Conservation (phyloP, 2,888 invertebrate species). For the Cyclophora punctaria region DNA sequence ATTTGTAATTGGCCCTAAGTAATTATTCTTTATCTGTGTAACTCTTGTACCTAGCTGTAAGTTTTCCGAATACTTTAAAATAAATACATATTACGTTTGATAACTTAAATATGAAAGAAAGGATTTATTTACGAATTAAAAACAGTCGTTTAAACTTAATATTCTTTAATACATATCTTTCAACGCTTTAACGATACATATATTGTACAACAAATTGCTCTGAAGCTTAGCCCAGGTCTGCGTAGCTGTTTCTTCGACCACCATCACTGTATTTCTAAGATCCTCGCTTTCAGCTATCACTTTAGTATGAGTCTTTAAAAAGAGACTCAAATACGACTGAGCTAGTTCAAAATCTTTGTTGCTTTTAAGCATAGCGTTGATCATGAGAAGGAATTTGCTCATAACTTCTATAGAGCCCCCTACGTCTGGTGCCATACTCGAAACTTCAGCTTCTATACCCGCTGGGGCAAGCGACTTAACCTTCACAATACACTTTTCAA, state of each 20-base stretch:
- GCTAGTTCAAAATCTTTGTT: conserved; percentile 91
- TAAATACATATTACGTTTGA: no score
- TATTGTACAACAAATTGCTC: conserved; percentile 81
- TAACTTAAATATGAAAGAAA: no score
- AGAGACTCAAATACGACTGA: conserved; percentile 91
- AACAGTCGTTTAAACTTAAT: no score
- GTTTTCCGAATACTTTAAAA: no score
- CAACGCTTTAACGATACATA: conserved; percentile 84
- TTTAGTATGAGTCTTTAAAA: conserved; percentile 86
- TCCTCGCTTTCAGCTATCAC: conserved; percentile 71
- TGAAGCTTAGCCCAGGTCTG: conserved; percentile 80
- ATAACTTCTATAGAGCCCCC: conserved; percentile 83
- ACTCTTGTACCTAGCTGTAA: no score
- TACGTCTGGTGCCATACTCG: conserved; percentile 82
- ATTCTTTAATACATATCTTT: conserved; percentile 72
- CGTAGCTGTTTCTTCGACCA: conserved; percentile 75
- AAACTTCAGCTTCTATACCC: conserved; percentile 90
- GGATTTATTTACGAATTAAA: no score
- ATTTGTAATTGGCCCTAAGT: no score
- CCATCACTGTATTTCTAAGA: conserved; percentile 70
- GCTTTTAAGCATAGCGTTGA: conserved; percentile 80
- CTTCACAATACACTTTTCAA: conserved; percentile 72
- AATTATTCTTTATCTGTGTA: no score
- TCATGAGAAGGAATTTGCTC: conserved; percentile 84
- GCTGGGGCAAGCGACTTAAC: conserved; percentile 85